Conservation (phyloP, 2,888 invertebrate species). For the Autographa pulchrina region DNA sequence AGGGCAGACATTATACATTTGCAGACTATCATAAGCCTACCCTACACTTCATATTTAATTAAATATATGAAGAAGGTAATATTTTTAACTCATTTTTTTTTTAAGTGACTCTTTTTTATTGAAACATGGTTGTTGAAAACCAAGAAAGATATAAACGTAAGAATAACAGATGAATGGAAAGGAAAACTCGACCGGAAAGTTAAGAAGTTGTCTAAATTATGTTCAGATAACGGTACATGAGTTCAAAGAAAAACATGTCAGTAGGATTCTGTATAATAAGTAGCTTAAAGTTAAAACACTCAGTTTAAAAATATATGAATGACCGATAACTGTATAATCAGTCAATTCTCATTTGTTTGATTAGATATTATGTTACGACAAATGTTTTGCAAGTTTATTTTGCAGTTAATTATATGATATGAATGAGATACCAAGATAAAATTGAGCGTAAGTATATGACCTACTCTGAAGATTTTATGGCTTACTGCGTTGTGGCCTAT, state of each 20-base stretch:
- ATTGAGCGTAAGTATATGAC: background rate
- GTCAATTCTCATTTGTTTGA: background rate
- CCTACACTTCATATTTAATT: too few species aligned
- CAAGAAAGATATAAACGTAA: too few species aligned
- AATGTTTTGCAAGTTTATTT: conserved; percentile 5
- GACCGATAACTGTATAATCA: conserved; percentile 1
- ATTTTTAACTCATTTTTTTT: too few species aligned
- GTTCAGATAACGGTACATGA: background rate
- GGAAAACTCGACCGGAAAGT: too few species aligned
- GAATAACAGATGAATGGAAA: too few species aligned
- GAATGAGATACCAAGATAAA: conserved; percentile 3
- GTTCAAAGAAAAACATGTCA: background rate
- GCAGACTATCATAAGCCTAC: too few species aligned
- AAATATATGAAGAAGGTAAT: too few species aligned
- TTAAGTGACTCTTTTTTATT: too few species aligned
- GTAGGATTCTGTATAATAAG: background rate
- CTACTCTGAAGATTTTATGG: background rate
- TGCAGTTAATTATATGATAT: background rate
- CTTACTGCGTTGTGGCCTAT: conserved; percentile 3
- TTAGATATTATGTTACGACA: background rate
- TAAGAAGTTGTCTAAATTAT: too few species aligned
- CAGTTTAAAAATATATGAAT: conserved; percentile 4
- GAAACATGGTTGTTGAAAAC: too few species aligned
- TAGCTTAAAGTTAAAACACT: background rate
- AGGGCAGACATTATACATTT: too few species aligned